Percentiles rank a stretch among this genome's conserved stretches.
These are phyloP conservation scores for Mamestra brassicae DNA, from an alignment of 2,888 invertebrate species.

Conservation along the genomic window DNA sequence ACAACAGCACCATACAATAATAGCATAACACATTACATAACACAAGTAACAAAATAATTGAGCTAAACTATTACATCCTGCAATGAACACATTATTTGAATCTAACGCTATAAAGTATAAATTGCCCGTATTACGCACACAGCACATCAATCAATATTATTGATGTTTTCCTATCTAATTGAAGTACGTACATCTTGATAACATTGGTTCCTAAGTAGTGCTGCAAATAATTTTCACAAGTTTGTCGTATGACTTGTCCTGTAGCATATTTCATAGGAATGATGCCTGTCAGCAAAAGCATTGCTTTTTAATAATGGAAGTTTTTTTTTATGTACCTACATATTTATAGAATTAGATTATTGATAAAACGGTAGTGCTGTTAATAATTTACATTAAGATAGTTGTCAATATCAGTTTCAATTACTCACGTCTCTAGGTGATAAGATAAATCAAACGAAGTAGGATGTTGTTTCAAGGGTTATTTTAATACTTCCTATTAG, in stretches of 20 bases:
- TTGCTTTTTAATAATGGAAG: too few relatives aligned
- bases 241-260: neutral
- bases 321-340: too few relatives aligned
- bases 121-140: slow-evolving; percentile 11
- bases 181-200: slow-evolving; percentile 30
- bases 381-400: slow-evolving; percentile 13
- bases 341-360: too few relatives aligned
- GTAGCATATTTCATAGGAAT: neutral
- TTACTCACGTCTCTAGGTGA: slow-evolving; percentile 15
- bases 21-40: neutral
- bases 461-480: neutral
- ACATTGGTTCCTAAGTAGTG: neutral
- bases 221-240: neutral
- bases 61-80: slow-evolving; percentile 49
- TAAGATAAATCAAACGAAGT: slow-evolving; percentile 6
- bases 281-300: too few relatives aligned
- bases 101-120: neutral
- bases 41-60: slow-evolving; percentile 22
- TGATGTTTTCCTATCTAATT: slow-evolving; percentile 27
- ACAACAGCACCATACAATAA: slow-evolving; percentile 4
- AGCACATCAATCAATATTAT: slow-evolving; percentile 25
- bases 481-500: neutral
- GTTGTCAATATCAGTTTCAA: slow-evolving; percentile 3
- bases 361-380: slow-evolving; percentile 1
- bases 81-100: slow-evolving; percentile 19